Evolutionary conservation across 2,888 invertebrate species (phyloP), one percentile per base, ranked within the genome.

Genomic region (Mongoloraphidia duomilia): DNA sequence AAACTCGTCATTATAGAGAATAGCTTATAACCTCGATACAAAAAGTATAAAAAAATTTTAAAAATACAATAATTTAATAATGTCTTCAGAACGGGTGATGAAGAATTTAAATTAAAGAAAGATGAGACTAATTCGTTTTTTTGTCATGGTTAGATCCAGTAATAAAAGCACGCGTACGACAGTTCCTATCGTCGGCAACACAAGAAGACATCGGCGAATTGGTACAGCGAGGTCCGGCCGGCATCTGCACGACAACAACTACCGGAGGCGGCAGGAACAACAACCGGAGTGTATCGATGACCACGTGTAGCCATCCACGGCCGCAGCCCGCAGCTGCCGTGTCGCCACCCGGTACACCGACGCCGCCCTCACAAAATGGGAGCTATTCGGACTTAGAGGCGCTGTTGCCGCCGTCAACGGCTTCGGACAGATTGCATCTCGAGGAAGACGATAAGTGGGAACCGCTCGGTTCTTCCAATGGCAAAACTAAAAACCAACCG

Each of bases 131-230:
- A 26, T 26, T 6, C 26, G 3, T 26, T 6, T 26, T 26, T 26
- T 26, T 26, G 26, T 26, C 6, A 6, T 26, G 5, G 3, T 26
- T 70, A 91, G 92, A 92, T 79, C 88, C 89, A 58, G 82, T 84
- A 67, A 79, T 91, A 65, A 90, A 90, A 70, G 86, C 85, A 55
- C 82, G 79, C 60, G 80, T 86, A 59, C 74, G 80, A 62, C 78
- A 83, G 59, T 79, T 84, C 65, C 68, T 85, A 57, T 77, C 80
- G 47, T 77, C 81, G 56, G 73, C 72, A 50, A 58, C 58, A 50
- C 63, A 63, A 54, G 67, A 66, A 54, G 71, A 70, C 60, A 69
- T 67, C 61, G 70, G 71, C 60, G 71, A 72, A 70, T 70, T 60
- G 57, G 53, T 62, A 57, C 56, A 59, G 58, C 49, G 63, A 72